Evolutionary conservation across 2,797 vertebrate genomes (phyloP), one percentile per base, ranked within the genome.

Genomic region (Sebastes goodei): DNA sequence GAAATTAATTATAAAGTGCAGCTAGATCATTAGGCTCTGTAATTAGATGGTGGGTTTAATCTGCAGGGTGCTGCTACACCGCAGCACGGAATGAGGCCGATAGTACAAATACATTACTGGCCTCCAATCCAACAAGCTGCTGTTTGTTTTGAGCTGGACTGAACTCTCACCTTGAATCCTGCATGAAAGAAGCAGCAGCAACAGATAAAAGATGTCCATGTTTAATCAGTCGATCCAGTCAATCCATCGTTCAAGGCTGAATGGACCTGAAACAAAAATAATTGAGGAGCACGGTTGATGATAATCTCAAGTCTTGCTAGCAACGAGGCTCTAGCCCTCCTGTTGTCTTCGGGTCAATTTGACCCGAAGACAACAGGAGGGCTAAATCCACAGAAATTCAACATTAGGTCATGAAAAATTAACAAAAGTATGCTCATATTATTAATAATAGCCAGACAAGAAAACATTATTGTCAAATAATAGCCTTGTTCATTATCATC

Each of bases 131-230:
- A 61, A 84, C 38, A 63, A 59, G 42, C 57, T 55, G 27, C 55
- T 69, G 57, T 80, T 87, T 83, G 78, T 62, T 78, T 65, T 66
- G 29, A 63, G 38, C 42, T 65, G 35, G 69, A 74, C 38, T 65
- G 49, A 68, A 74, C 23, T 65, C 91, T 93, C 79, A 96, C 95
- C 94, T 92, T 91, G 84, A 84, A 57, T 81, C 38, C 42, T 42
- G 82, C 56, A 84, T n/a, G 86, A 87, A 21, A 95, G 84, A 0
- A 93, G 81, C 2, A 93, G 66, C 35, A 89, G 9, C 15, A 90
- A 70, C 60, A 90, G 71, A 65, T 67, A 33, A 52, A 86, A 56
- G 70, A 68, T 20, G 62, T 70, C 65, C 93, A 95, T 94, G 56
- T 71, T 93, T 74, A 42, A 63, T 56, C 35, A 59, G 61, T 59